Evolutionary conservation across 2,888 invertebrate genomes (phyloP).

Genomic region (Coelinius sp.): DNA sequence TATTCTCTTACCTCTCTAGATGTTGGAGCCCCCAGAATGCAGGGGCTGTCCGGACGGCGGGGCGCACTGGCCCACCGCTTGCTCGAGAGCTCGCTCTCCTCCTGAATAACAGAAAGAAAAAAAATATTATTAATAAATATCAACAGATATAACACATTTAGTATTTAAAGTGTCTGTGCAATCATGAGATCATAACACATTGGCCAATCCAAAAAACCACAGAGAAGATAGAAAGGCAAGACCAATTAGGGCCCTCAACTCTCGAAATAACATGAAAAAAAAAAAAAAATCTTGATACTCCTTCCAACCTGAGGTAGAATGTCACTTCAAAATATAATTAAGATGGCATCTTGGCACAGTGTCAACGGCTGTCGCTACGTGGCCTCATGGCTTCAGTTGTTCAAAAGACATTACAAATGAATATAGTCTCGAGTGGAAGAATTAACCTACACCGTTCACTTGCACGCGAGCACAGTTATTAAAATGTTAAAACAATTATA

Average conservation of each 20-base stretch:
- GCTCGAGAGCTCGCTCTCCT: constrained; percentile 80
- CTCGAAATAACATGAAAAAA: constrained; percentile 3
- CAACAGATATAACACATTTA: too few relatives aligned
- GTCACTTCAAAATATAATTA: constrained; percentile 57
- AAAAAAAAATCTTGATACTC: constrained; percentile 15
- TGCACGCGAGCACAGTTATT: constrained; percentile 64
- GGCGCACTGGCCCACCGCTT: constrained; percentile 79
- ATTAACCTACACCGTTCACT: constrained; percentile 46
- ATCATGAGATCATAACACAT: too few relatives aligned
- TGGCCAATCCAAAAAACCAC: constrained; percentile 18
- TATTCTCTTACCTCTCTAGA: constrained; percentile 64
- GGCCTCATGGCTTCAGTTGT: constrained; percentile 23
- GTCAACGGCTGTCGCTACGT: constrained; percentile 51
- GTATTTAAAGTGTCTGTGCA: too few relatives aligned
- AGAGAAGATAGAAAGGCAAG: constrained; percentile 29
- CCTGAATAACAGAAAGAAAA: constrained; percentile 73
- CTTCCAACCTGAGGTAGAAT: constrained; percentile 40
- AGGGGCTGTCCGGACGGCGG: constrained; percentile 75
- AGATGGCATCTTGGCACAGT: constrained; percentile 55
- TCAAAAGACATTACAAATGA: constrained; percentile 14
- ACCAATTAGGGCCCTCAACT: constrained; percentile 36
- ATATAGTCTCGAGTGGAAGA: constrained; percentile 23
- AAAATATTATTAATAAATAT: too few relatives aligned
- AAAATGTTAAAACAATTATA: constrained; percentile 67
- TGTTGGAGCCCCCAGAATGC: constrained; percentile 69